These are phyloP conservation scores for Lissocephala sabroskyi DNA, from an alignment of 2,888 invertebrate species.

Conservation along the genomic window DNA sequence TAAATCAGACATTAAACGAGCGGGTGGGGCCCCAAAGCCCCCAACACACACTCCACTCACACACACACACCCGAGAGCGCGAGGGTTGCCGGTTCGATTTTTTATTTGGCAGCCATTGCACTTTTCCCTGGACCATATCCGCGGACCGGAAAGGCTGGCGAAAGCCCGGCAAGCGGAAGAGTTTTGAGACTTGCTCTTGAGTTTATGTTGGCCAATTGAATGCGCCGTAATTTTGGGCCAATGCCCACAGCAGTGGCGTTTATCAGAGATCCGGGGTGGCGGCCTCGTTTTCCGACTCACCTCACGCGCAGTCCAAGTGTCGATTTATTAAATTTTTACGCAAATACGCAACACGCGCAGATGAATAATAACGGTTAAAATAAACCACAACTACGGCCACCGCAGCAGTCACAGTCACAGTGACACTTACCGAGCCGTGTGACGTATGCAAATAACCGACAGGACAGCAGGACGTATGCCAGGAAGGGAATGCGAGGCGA, in stretches of 20 bases:
- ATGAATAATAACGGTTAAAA: constrained; percentile 46
- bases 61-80: constrained; percentile 4
- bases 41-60: constrained; percentile 12
- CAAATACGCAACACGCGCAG: constrained; percentile 50
- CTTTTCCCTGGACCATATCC: background rate
- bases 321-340: constrained; percentile 61
- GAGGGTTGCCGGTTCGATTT: background rate
- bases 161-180: too few species aligned
- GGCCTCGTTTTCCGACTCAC: too few species aligned
- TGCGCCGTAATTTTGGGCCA: too few species aligned
- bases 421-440: too few species aligned
- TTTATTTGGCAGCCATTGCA: constrained; percentile 17
- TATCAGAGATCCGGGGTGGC: constrained; percentile 25
- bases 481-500: too few species aligned
- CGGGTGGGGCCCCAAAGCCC: constrained; percentile 6
- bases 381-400: background rate
- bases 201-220: background rate
- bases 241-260: constrained; percentile 28
- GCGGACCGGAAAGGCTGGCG: background rate
- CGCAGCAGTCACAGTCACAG: too few species aligned
- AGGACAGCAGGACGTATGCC: too few species aligned
- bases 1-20: constrained; percentile 62
- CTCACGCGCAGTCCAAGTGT: constrained; percentile 25
- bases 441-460: too few species aligned
- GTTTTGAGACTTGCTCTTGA: too few species aligned